A percentile compares a stretch with the other conserved stretches of the same genome.
Evolutionary conservation across 2,797 vertebrate genomes (phyloP).

Genomic region (Hoplostethus mediterraneus): DNA sequence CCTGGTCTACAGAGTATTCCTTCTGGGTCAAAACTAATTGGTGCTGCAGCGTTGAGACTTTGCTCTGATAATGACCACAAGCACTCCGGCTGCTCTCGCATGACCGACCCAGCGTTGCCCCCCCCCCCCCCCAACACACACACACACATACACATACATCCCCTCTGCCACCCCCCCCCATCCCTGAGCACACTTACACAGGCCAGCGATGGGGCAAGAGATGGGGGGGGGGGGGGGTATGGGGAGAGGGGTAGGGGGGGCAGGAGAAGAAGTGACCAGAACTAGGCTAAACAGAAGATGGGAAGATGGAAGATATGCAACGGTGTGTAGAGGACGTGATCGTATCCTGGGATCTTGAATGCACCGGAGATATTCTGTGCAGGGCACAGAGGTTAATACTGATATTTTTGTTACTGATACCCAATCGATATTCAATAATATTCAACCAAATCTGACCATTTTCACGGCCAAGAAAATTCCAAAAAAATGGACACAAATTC

Average conservation of each 20-base stretch:
- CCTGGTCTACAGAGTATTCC: constrained; percentile 73
- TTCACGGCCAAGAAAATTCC: no score
- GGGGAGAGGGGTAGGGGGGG: no score
- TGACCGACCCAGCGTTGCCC: constrained; percentile 68
- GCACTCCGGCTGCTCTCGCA: constrained; percentile 79
- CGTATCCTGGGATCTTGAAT: constrained; percentile 14
- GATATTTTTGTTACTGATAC: no score
- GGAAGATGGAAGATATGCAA: constrained; percentile 1
- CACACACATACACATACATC: not conserved
- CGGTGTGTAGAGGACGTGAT: not conserved
- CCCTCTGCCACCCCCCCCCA: constrained; percentile 8
- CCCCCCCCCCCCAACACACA: not conserved
- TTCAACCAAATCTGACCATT: no score
- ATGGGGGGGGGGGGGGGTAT: constrained; percentile 1
- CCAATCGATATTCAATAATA: no score
- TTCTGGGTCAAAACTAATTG: constrained; percentile 89
- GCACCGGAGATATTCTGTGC: not conserved
- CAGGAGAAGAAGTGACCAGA: not conserved
- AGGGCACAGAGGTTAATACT: not conserved
- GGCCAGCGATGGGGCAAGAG: constrained; percentile 49
- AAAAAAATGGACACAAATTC: no score
- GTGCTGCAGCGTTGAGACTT: constrained; percentile 77
- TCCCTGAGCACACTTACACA: constrained; percentile 57
- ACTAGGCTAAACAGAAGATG: constrained; percentile 16
- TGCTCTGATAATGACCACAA: constrained; percentile 86